Conservation (phyloP, 2,888 invertebrate species). For the Torymus auratus region DNA sequence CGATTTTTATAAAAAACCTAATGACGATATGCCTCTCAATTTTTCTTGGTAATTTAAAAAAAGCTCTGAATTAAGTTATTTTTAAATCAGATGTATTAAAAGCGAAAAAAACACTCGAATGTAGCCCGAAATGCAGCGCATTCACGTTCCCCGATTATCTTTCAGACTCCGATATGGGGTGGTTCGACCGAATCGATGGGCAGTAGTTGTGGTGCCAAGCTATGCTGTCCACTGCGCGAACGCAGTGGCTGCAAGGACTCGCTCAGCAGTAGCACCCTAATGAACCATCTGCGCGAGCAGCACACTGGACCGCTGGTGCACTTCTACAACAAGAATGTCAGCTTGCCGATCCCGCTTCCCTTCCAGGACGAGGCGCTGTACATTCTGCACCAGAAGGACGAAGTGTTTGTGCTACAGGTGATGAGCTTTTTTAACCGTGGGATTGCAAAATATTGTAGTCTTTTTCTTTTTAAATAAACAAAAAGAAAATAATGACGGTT, state of each 20-base stretch:
- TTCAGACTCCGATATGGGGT: conserved; percentile 69
- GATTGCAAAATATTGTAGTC: background rate
- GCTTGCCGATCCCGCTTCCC: conserved; percentile 68
- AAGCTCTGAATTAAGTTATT: too few species aligned
- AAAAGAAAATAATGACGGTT: too few species aligned
- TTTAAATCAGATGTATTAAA: too few species aligned
- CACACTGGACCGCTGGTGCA: conserved; percentile 69
- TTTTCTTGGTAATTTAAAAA: too few species aligned
- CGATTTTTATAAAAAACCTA: too few species aligned
- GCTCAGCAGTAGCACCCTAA: conserved; percentile 62
- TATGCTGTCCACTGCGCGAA: conserved; percentile 67
- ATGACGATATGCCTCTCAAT: too few species aligned
- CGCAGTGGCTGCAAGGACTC: conserved; percentile 64
- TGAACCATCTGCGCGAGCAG: conserved; percentile 67
- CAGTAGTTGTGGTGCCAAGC: conserved; percentile 38
- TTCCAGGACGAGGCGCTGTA: conserved; percentile 67
- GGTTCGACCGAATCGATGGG: conserved; percentile 71
- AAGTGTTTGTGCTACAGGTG: conserved; percentile 71
- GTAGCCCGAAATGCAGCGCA: too few species aligned
- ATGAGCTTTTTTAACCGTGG: conserved; percentile 2
- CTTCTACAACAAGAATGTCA: conserved; percentile 66
- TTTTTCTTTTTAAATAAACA: conserved; percentile 1
- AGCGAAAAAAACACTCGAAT: too few species aligned
- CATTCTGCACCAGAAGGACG: conserved; percentile 67
- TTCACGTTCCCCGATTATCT: background rate